Conservation (phyloP, 2,888 invertebrate genomes). For the Platycheirus albimanus region DNA sequence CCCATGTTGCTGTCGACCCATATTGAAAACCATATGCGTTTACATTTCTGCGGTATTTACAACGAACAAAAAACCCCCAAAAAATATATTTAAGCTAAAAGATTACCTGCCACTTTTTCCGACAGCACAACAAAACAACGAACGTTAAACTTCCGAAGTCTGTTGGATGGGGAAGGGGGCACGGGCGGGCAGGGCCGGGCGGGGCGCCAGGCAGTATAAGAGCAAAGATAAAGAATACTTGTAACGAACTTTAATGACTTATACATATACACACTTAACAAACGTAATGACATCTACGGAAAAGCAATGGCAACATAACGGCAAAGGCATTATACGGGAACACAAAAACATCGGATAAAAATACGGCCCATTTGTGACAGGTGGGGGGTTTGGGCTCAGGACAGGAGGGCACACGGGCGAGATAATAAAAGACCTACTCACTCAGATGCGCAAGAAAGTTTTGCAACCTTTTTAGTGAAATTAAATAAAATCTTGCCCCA, state of each 20-base stretch:
- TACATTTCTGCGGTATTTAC: constrained; percentile 35
- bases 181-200: neutral
- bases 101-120: constrained; percentile 69
- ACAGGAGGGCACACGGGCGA: constrained; percentile 6
- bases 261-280: constrained; percentile 49
- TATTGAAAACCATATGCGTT: constrained; percentile 9
- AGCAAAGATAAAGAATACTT: constrained; percentile 71
- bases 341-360: constrained; percentile 46
- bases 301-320: constrained; percentile 45
- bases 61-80: constrained; percentile 30
- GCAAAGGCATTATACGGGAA: constrained; percentile 16
- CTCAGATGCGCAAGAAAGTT: constrained; percentile 49
- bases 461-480: constrained; percentile 66
- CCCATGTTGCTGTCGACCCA: constrained; percentile 4
- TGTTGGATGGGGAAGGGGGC: no score
- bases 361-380: constrained; percentile 59
- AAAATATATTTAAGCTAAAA: constrained; percentile 62
- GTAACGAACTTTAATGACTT: constrained; percentile 72
- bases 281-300: constrained; percentile 67
- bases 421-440: constrained; percentile 65
- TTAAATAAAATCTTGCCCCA: constrained; percentile 58
- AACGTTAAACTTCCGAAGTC: constrained; percentile 41
- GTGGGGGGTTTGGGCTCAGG: neutral
- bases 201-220: constrained; percentile 17
- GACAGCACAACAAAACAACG: constrained; percentile 32